Evolutionary conservation across 35 echinoderm and acorn worm species (phyloP), one percentile per base, ranked within the genome.

Genomic region (Heliocidaris tuberculata): DNA sequence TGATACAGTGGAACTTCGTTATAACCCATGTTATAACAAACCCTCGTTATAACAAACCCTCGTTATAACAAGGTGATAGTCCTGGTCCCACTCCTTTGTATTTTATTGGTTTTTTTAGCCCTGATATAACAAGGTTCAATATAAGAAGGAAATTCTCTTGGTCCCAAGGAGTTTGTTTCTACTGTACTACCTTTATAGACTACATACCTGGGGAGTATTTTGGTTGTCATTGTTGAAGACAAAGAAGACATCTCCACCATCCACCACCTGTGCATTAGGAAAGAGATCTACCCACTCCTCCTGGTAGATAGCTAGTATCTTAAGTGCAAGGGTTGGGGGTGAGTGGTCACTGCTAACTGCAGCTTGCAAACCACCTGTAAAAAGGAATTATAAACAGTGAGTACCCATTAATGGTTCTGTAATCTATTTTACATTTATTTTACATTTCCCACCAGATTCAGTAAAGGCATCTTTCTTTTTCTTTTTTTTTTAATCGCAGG

Each of bases 241-340:
- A 93, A 93, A 93, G 91, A 93, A 93, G 91, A 93, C 91, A 21
- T 93, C 91, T 52, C 91, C 91, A 52, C 91, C 91, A 11, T 93
- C 91, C 32, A 93, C 91, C 47, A 93, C 91, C 29, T 93, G 91
- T 49, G 91, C 91, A 93, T 93, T 93, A n/a, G 91, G 91, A 31
- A 93, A 93, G 16, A 93, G 29, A 48, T 93, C 91, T 12, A 48
- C 13, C 91, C 91, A 93, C 6, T 93, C 91, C 19, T 93, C 91
- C 10, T 93, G 91, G 91, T 93, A 93, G 91, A 93, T 93, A n/a
- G 47, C 50, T 48, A 93, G 91, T 30, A 93, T 93, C 91, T 93
- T 93, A 9, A 93, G 91, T 30, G 91, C 91, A 27, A 93, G 48
- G 13, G 50, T 48, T 32, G 91, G 50, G 29, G 91, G 91, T 49